Base-by-base conservation (phyloP, 1,140 invertebrate genomes). In the Leptestheria dahalacensis region DNA sequence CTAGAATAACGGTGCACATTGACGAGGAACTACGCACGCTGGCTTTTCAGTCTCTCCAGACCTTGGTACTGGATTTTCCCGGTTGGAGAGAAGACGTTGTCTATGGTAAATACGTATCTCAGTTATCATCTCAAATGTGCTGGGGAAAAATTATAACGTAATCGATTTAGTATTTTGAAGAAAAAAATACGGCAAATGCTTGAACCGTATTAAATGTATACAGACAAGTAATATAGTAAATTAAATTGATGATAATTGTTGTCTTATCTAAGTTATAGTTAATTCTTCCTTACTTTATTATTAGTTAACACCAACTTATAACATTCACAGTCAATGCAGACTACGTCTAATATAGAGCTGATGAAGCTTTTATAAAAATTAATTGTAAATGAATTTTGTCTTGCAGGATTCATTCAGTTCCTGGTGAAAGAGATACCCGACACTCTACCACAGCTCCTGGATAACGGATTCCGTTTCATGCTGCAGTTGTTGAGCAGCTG, bases 51-150 rank as follows among this genome's bases (percentile, higher is more conserved):
- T 93, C 93, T 66, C 74, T 99, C 1, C 94, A 98, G 71, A 96
- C 91, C 60, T 77, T 99, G 12, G 87, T 97, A 9, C 80, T 91
- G 20, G 95, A 99, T 72, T 97, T 97, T 70, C 84, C 91, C 15
- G 89, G 95, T 65, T 99, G 95, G 95, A 77, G 95, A 67, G 91
- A 97, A 70, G 91, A 97, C 70, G 92, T 98, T 15, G 77, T 99
- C 20, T 83, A 79, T 62, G 81, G 73, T 73, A 65, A 60, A 51
- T 2, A 47, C 2, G 15, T 41, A 56, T 33, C 0, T 15, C 3
- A 6, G 3, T 46, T 41, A 18, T 33, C 15, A 26, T 52, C 11
- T 23, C 20, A 23, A 51, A n/a, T n/a, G n/a, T n/a, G n/a, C n/a
- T n/a, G n/a, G n/a, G n/a, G n/a, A n/a, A n/a, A n/a, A n/a, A n/a